Percentiles rank a stretch among this genome's conserved stretches.
These are phyloP conservation scores for Vulpes ferrilata DNA, from an alignment of 2,113 vertebrate genomes.

Conservation along the genomic window DNA sequence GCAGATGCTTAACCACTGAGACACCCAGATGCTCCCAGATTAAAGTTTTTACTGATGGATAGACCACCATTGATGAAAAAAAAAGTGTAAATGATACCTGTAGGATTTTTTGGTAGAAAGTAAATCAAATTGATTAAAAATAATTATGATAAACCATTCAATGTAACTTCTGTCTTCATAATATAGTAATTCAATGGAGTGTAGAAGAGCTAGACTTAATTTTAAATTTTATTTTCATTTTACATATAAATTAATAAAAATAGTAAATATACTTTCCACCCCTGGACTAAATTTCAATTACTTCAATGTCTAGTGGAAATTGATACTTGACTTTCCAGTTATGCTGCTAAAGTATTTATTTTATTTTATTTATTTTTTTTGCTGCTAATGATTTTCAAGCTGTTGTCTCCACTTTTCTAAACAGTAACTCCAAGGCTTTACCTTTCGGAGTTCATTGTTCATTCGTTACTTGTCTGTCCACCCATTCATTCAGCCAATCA, in stretches of 20 bases:
- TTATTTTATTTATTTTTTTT: neutral
- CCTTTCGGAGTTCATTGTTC: conserved; percentile 56
- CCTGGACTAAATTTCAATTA: conserved; percentile 37
- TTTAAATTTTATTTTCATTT: conserved; percentile 59
- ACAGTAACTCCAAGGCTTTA: conserved; percentile 53
- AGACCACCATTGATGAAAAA: neutral
- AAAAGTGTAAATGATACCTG: conserved; percentile 50
- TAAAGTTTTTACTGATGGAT: conserved; percentile 22
- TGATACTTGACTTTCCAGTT: neutral
- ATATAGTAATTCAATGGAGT: conserved; percentile 49
- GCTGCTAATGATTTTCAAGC: conserved; percentile 54
- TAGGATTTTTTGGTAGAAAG: conserved; percentile 54
- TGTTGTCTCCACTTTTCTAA: conserved; percentile 40
- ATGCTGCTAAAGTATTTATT: neutral
- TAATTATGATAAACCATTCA: conserved; percentile 48
- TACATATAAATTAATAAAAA: conserved; percentile 58
- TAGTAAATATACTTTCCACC: conserved; percentile 1
- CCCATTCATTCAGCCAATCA: conserved; percentile 54
- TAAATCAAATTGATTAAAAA: conserved; percentile 59
- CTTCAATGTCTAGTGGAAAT: conserved; percentile 27
- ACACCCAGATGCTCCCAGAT: neutral
- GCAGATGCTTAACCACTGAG: too few relatives aligned
- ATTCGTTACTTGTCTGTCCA: conserved; percentile 47
- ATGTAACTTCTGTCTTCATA: conserved; percentile 35
- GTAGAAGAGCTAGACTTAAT: conserved; percentile 1